Evolutionary conservation across 1,140 invertebrate genomes (phyloP).

Genomic region (Augochlora pura): DNA sequence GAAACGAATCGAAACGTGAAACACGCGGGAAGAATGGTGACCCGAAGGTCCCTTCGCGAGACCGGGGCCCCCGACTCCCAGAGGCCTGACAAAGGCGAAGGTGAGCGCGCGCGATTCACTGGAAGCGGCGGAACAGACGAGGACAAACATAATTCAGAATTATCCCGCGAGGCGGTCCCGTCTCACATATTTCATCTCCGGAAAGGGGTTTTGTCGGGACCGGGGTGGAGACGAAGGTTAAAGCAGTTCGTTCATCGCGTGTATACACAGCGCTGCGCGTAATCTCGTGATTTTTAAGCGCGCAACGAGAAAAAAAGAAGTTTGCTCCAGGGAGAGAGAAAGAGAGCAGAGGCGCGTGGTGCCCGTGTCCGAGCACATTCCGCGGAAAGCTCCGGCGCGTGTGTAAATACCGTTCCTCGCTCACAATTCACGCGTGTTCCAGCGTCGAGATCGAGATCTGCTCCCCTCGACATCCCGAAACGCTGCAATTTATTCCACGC

Average conservation of each 20-base stretch:
- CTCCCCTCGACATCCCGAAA: background rate
- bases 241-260: conserved; percentile 40
- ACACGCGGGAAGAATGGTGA: conserved; percentile 45
- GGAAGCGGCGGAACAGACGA: conserved; percentile 64
- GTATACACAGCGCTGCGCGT: conserved; percentile 26
- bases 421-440: background rate
- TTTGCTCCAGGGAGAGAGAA: too few species aligned
- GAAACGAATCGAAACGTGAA: conserved; percentile 38
- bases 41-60: conserved; percentile 33
- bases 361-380: too few species aligned
- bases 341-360: too few species aligned
- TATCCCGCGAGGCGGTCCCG: conserved; percentile 72
- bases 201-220: conserved; percentile 67
- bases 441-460: background rate
- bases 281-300: conserved; percentile 48
- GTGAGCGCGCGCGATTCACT: conserved; percentile 43
- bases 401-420: background rate
- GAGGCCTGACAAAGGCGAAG: conserved; percentile 64
- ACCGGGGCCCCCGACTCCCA: background rate
- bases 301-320: conserved; percentile 5
- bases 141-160: conserved; percentile 78
- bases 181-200: conserved; percentile 74
- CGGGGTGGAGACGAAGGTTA: conserved; percentile 55
- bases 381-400: too few species aligned
- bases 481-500: background rate